Evolutionary conservation across 1,140 invertebrate genomes (phyloP), one percentile per base, ranked within the genome.

Genomic region (Homalodisca vitripennis): DNA sequence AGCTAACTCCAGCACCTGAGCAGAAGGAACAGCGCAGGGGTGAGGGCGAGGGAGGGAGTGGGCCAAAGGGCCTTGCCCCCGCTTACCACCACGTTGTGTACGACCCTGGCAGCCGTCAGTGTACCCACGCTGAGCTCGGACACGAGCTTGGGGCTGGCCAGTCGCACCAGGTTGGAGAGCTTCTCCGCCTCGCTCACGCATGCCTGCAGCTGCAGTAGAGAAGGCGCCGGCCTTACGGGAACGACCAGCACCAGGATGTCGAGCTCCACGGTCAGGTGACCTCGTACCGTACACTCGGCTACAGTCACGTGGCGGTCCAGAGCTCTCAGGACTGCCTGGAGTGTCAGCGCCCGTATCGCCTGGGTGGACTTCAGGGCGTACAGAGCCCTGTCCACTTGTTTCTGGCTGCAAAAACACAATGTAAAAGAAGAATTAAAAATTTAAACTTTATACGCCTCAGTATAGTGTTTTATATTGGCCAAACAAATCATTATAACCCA

Each of bases 101-200:
- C 81, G 30, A 87, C 77, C 48, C 82, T 84, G 0, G 91, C 91
- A 47, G 87, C 85, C 0, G 87, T 89, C 47, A 93, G 79, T 6
- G 88, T 84, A 74, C 90, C 90, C 10, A 92, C 77, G 68, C 88
- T 89, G 60, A 92, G 82, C 80, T 93, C 89, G 30, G 85, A 87
- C 13, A 85, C 84, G 55, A 93, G 85, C 62, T 87, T 81, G 2
- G 90, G 87, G 79, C 89, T 92, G 68, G 88, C 87, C 70, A 87
- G 84, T 67, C 86, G 85, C 12, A 97, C 88, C 70, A 95, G 80
- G 69, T 86, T 87, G 0, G 90, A 86, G 14, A 97, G 79, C 77
- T 93, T 93, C 74, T 93, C 91, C 2, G 92, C 89, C 81, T 95
- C 94, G 20, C 87, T 79, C n/a, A 89, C 83, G 75, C 93, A 97